Evolutionary conservation across 2,888 invertebrate genomes (phyloP), one percentile per base, ranked within the genome.

Genomic region (Brachylomia viminalis): DNA sequence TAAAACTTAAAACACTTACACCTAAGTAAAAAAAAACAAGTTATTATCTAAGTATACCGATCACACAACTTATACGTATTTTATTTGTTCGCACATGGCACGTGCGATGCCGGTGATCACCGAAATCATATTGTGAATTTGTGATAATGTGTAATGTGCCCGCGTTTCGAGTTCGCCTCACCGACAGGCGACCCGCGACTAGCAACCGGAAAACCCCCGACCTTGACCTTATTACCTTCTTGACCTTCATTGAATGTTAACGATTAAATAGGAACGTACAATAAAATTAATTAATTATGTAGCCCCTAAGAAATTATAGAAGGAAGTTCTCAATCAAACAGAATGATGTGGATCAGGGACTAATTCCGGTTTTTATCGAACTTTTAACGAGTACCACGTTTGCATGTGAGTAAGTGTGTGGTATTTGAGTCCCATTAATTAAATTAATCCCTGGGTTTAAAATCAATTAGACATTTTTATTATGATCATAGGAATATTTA

Each of bases 21-120:
- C 45, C 30, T 56, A 62, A 15, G 1, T 42, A 30, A 23, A 8
- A 59, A 61, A 69, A 33, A 30, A 64, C 49, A 47, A 45, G 30
- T 33, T n/a, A 5, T 20, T 23, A 49, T 54, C 23, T 33, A 56
- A n/a, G 0, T 56, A 23, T 45, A 65, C 52, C 52, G 49, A 64
- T 68, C 42, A 75, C 69, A 74, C 52, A 77, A 77, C 33, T 83
- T 77, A 80, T 65, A 75, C 68, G 67, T 70, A 70, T 77, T 52
- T 81, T 61, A 71, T 77, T 73, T 45, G 70, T 70, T 72, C 58
- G 68, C 73, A 52, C 64, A 23, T 65, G 58, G 62, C 86, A 88
- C 92, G 91, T 91, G 89, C 84, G 89, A 67, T 77, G 83, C 58
- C 85, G 85, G 72, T 79, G 85, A 87, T 81, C 87, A 82, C 89